phyloP scores from a whole-genome alignment of 2,113 vertebrate species.

The Chionodraco myersi region DNA sequence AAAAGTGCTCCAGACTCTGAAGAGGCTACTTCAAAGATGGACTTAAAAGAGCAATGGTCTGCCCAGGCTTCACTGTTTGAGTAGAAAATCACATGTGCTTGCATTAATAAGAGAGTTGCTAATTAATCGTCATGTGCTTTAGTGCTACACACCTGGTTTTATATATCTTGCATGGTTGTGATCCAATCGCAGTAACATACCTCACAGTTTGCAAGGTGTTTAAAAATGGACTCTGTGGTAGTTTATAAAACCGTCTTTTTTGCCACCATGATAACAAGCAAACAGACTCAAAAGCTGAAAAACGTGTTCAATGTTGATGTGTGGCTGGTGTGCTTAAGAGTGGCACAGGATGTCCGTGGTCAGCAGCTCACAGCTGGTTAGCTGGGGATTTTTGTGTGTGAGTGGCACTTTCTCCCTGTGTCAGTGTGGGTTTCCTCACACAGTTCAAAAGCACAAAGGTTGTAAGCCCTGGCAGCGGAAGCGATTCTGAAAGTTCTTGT shows the following conservation, averaged over 20 bases:
- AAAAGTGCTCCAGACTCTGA: constrained; percentile 29
- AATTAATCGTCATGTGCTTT: not conserved
- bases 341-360: not conserved
- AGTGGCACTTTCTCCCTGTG: not conserved
- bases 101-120: constrained; percentile 63
- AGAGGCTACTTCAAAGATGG: constrained; percentile 49
- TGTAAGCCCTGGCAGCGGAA: not conserved
- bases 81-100: constrained; percentile 57
- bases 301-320: too few species aligned
- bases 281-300: too few species aligned
- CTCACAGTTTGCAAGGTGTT: too few species aligned
- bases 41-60: constrained; percentile 10
- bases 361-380: not conserved
- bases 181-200: too few species aligned
- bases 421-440: not conserved
- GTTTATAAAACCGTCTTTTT: too few species aligned
- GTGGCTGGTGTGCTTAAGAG: not conserved
- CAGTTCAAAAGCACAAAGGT: not conserved
- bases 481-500: not conserved
- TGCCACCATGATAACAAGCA: too few species aligned
- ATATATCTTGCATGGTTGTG: too few species aligned
- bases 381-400: not conserved
- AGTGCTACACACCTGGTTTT: too few species aligned
- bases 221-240: too few species aligned
- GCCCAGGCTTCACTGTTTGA: constrained; percentile 36